Conservation (phyloP, 2,113 vertebrate genomes). For the Pygoscelis antarcticus region DNA sequence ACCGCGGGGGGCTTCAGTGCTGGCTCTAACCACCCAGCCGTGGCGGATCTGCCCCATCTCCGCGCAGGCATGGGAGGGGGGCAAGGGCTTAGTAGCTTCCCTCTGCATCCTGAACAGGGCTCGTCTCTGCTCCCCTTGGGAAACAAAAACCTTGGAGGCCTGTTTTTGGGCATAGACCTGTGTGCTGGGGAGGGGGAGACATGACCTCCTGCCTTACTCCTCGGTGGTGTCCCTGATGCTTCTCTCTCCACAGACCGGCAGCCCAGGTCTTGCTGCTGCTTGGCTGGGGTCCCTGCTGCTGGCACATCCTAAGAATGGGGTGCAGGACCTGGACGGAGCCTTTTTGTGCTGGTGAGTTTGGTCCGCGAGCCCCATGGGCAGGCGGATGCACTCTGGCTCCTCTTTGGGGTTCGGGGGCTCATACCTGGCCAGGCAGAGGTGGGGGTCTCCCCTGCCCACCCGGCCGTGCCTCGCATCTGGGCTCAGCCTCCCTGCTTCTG, state of each 20-base stretch:
- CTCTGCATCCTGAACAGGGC: background rate
- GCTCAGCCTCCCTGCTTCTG: background rate
- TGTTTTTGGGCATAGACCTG: background rate
- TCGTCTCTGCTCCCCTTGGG: background rate
- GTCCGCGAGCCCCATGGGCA: accelerated
- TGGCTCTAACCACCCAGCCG: accelerated
- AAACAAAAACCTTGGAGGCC: accelerated
- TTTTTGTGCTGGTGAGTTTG: background rate
- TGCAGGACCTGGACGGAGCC: background rate
- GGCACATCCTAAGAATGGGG: accelerated
- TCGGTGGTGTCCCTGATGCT: accelerated
- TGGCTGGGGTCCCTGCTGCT: accelerated
- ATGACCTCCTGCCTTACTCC: accelerated
- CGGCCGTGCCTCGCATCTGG: accelerated
- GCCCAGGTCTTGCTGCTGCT: background rate
- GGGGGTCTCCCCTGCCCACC: background rate
- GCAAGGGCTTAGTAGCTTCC: accelerated
- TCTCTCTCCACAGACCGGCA: background rate
- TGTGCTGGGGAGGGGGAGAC: background rate
- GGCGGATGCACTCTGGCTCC: accelerated
- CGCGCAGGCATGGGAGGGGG: accelerated
- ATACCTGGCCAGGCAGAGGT: background rate
- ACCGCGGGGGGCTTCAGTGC: accelerated
- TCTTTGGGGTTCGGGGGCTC: accelerated
- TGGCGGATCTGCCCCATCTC: background rate